Conservation (phyloP, 1,140 invertebrate genomes). For the Ephestia elutella region DNA sequence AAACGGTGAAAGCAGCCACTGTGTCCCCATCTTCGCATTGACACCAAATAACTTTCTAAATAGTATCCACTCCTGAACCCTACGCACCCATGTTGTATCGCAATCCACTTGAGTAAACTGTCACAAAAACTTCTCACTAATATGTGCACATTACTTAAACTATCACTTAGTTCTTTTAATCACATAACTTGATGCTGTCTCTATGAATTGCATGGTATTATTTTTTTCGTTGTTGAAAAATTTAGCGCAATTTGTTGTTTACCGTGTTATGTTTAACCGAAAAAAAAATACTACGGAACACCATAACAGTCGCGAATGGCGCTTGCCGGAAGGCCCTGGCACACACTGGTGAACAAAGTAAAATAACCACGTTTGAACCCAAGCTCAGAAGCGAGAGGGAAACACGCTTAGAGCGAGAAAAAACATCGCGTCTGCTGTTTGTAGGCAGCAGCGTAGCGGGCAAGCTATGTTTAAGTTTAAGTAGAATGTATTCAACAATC, state of each 20-base stretch:
- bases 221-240: background rate
- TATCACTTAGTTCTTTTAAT: conserved; percentile 20
- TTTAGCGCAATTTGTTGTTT: background rate
- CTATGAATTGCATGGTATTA: too few species aligned
- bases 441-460: too few species aligned
- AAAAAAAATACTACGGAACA: conserved; percentile 1
- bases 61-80: conserved; percentile 31
- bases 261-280: background rate
- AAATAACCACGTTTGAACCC: background rate
- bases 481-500: background rate
- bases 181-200: conserved; percentile 25
- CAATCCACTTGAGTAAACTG: conserved; percentile 5
- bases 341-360: background rate
- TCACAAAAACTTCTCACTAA: conserved; percentile 4
- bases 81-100: conserved; percentile 44
- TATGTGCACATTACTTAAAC: background rate
- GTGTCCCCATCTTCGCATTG: conserved; percentile 45
- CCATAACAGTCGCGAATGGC: background rate
- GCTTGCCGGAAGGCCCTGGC: background rate
- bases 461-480: too few species aligned
- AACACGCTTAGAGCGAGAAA: background rate
- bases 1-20: conserved; percentile 63
- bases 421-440: too few species aligned
- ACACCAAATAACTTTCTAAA: conserved; percentile 55
- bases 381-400: background rate